These are phyloP conservation scores for Muschampia plurimacula DNA, from an alignment of 2,888 invertebrate genomes.

Conservation along the genomic window DNA sequence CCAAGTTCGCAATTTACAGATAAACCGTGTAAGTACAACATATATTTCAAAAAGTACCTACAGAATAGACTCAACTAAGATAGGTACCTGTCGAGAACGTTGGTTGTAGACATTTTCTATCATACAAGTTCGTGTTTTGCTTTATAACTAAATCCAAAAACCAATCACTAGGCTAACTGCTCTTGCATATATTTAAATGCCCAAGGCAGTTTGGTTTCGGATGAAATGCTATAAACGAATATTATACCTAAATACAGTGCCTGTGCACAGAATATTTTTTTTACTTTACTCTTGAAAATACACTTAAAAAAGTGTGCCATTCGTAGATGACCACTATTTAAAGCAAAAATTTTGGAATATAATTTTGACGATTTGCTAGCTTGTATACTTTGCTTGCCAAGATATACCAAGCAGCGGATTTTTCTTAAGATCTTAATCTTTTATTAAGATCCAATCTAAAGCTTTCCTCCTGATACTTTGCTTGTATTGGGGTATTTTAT, in stretches of 20 bases:
- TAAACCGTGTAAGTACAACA: too few species aligned
- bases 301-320: too few species aligned
- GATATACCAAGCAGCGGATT: constrained; percentile 21
- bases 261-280: background rate
- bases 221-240: background rate
- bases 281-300: background rate
- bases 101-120: too few species aligned
- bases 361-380: background rate
- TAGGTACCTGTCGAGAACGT: too few species aligned
- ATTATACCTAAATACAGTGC: background rate
- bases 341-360: background rate
- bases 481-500: constrained; percentile 64
- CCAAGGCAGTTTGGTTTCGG: background rate
- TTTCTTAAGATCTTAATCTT: constrained; percentile 47
- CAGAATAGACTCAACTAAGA: too few species aligned
- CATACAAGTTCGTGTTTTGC: background rate
- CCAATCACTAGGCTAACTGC: background rate
- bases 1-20: too few species aligned
- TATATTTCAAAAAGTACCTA: too few species aligned
- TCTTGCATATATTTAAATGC: constrained; percentile 1
- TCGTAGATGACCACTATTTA: too few species aligned
- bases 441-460: constrained; percentile 51
- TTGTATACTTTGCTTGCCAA: background rate
- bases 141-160: background rate
- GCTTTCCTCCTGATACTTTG: constrained; percentile 50